A percentile compares a stretch with the other conserved stretches of the same genome.
Evolutionary conservation across 2,888 invertebrate genomes (phyloP).

Genomic region (Sipha maydis): DNA sequence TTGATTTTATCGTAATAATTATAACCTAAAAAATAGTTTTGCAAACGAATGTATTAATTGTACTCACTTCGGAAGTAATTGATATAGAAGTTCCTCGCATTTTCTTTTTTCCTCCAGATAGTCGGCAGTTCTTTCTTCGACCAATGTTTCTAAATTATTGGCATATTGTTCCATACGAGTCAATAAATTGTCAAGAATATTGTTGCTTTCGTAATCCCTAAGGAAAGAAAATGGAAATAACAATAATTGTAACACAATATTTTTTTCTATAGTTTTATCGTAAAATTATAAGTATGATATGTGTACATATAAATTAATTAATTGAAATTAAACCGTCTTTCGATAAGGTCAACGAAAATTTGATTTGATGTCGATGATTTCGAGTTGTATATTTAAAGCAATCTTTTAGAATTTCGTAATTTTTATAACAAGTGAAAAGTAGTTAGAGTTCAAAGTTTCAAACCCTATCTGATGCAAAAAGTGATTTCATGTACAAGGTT

Average conservation of each 20-base stretch:
- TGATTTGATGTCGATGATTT: too few relatives aligned
- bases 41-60: background rate
- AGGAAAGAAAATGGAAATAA: conserved; percentile 61
- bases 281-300: background rate
- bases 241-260: background rate
- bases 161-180: conserved; percentile 99
- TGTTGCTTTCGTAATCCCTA: conserved; percentile 90
- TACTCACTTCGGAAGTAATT: conserved; percentile 90
- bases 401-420: background rate
- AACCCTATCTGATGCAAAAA: too few relatives aligned
- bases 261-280: too few relatives aligned
- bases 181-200: conserved; percentile 92
- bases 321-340: background rate
- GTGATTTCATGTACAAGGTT: too few relatives aligned
- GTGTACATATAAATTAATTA: background rate
- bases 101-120: conserved; percentile 98
- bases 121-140: conserved; percentile 95
- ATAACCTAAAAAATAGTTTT: too few relatives aligned
- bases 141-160: conserved; percentile 95
- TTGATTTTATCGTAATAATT: too few relatives aligned
- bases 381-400: too few relatives aligned
- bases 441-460: too few relatives aligned
- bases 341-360: too few relatives aligned
- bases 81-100: conserved; percentile 96
- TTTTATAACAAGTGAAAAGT: too few relatives aligned